Conservation (phyloP, 2,888 invertebrate genomes). For the Keiferia lycopersicella region DNA sequence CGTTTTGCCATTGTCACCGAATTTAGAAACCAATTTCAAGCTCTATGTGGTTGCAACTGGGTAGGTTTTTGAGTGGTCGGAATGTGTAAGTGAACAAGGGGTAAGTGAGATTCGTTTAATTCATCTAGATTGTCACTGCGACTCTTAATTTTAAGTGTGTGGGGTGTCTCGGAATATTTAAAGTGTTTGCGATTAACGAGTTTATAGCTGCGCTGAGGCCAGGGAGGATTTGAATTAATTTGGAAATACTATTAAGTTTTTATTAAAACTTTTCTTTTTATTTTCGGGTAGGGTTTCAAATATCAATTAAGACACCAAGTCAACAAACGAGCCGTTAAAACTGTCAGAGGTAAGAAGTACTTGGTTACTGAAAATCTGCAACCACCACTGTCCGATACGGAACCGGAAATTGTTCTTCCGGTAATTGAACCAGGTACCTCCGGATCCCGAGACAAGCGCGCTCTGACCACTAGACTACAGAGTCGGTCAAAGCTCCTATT, state of each 20-base stretch:
- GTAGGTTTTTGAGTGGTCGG: slow-evolving; percentile 36
- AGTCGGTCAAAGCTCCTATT: background rate
- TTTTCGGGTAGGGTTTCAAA: too few species aligned
- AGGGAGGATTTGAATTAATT: slow-evolving; percentile 17
- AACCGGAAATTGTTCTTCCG: too few species aligned
- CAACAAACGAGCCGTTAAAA: too few species aligned
- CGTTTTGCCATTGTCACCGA: slow-evolving; percentile 65
- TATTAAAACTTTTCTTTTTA: background rate
- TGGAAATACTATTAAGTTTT: slow-evolving; percentile 13
- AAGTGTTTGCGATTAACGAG: slow-evolving; percentile 21
- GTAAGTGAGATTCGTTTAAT: slow-evolving; percentile 78
- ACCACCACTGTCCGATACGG: too few species aligned
- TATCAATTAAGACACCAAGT: background rate
- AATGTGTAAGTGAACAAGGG: slow-evolving; percentile 56
- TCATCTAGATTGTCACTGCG: slow-evolving; percentile 73
- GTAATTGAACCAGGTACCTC: too few species aligned
- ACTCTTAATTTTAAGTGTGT: slow-evolving; percentile 71
- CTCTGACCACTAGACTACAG: too few species aligned
- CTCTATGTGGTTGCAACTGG: slow-evolving; percentile 37
- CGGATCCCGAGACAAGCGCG: too few species aligned
- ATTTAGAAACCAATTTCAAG: slow-evolving; percentile 34
- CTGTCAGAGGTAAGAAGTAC: too few species aligned
- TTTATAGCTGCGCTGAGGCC: slow-evolving; percentile 14
- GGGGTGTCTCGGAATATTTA: slow-evolving; percentile 34
- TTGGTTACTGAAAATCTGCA: too few species aligned